phyloP scores from a whole-genome alignment of 37 sponge, comb jelly and placozoan species.

The Diacarnus erythraeanus region DNA sequence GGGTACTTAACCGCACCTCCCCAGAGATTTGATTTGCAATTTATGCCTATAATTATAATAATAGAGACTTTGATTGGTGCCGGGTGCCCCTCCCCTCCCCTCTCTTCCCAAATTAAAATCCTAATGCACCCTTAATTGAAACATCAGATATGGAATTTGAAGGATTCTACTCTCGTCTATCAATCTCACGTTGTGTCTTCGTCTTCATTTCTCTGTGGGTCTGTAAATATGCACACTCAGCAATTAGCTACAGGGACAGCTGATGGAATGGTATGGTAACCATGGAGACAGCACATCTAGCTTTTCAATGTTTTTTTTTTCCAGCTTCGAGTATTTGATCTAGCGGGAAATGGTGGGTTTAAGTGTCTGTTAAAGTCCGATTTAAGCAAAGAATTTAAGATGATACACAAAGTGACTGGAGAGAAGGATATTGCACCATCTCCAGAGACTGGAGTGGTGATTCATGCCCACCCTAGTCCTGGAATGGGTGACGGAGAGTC shows the following conservation, averaged over 20 bases:
- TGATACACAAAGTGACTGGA: no score
- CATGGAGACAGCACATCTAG: no score
- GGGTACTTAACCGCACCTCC: no score
- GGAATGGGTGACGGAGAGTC: not conserved
- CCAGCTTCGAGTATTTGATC: conserved; percentile 54
- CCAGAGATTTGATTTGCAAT: no score
- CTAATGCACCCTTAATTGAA: no score
- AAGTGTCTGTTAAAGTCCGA: conserved; percentile 54
- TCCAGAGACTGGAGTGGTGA: not conserved
- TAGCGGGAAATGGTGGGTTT: conserved; percentile 14
- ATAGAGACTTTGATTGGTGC: no score
- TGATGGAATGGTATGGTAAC: conserved; percentile 77
- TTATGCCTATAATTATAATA: no score
- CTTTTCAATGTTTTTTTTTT: not conserved
- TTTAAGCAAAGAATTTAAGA: conserved; percentile 27
- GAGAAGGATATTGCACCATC: not conserved
- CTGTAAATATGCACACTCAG: not conserved
- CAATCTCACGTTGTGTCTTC: conserved; percentile 77
- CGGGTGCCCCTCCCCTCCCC: no score
- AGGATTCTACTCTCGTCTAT: conserved; percentile 28
- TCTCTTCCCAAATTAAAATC: no score
- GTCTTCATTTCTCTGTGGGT: conserved; percentile 39
- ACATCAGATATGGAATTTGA: conserved; percentile 78
- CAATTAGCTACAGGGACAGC: conserved; percentile 49
- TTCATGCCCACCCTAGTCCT: not conserved